Percentiles rank a stretch among this genome's conserved stretches.
Evolutionary conservation across 2,113 vertebrate species (phyloP).

Genomic region (Phoenicopterus ruber): DNA sequence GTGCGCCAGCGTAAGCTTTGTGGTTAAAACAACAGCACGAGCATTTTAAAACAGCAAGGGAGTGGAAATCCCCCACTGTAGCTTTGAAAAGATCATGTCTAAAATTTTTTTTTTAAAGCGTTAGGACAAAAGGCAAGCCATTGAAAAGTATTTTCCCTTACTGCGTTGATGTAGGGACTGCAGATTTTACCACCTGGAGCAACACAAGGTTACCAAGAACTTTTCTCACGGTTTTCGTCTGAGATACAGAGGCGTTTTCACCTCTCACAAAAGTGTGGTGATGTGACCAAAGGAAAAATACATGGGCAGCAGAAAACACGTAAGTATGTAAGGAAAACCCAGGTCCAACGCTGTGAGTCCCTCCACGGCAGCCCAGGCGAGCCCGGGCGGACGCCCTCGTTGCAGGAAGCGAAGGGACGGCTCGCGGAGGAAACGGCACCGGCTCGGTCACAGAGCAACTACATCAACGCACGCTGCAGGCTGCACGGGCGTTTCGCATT

Average conservation of each 20-base stretch:
- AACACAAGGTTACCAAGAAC: not conserved
- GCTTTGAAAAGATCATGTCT: slow-evolving; percentile 36
- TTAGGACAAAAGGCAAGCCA: not conserved
- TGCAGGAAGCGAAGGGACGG: not conserved
- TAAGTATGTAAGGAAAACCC: not conserved
- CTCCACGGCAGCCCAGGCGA: not conserved
- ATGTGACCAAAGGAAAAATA: not conserved
- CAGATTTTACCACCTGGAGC: not conserved
- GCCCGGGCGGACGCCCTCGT: rapidly evolving
- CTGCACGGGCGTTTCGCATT: not conserved
- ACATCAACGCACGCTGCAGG: not conserved
- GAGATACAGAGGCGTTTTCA: not conserved
- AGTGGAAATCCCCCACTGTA: slow-evolving; percentile 55
- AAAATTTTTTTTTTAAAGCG: not conserved
- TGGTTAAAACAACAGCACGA: slow-evolving; percentile 17
- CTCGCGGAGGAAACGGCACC: not conserved
- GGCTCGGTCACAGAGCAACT: rapidly evolving
- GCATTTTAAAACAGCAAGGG: slow-evolving; percentile 37
- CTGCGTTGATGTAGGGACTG: not conserved
- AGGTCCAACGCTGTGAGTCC: not conserved
- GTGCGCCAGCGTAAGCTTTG: not conserved
- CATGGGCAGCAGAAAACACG: not conserved
- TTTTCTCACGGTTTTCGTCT: not conserved
- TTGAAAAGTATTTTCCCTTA: not conserved
- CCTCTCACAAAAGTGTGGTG: not conserved